These are phyloP conservation scores for Bellardia pandia DNA, from an alignment of 2,888 invertebrate species.

Conservation along the genomic window DNA sequence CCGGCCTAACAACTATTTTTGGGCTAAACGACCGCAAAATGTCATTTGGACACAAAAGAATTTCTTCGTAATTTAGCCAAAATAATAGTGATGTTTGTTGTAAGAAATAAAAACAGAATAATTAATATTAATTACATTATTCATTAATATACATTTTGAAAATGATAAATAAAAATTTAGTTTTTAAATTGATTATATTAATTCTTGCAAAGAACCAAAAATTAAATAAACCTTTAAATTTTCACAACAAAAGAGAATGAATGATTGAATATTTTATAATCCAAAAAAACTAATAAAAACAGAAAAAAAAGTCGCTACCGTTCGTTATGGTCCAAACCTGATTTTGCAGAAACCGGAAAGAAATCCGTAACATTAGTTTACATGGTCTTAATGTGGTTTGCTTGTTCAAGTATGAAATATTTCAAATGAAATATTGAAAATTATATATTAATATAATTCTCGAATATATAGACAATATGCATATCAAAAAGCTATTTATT, in stretches of 20 bases:
- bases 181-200: too few relatives aligned
- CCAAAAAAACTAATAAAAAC: constrained; percentile 23
- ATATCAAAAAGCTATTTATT: too few relatives aligned
- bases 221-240: background rate
- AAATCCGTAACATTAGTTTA: too few relatives aligned
- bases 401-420: too few relatives aligned
- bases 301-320: background rate
- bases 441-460: too few relatives aligned
- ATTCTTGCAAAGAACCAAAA: background rate
- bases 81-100: background rate
- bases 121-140: constrained; percentile 10
- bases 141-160: background rate
- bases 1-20: constrained; percentile 47
- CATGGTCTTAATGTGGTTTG: too few relatives aligned
- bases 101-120: background rate
- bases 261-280: background rate
- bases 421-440: too few relatives aligned
- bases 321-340: background rate
- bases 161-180: too few relatives aligned
- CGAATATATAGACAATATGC: too few relatives aligned
- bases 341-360: background rate
- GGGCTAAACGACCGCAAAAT: constrained; percentile 64
- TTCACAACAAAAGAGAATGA: constrained; percentile 21
- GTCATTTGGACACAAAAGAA: constrained; percentile 51
- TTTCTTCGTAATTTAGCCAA: constrained; percentile 26